These are phyloP conservation scores for Yponomeuta sedellus DNA, from an alignment of 2,888 invertebrate genomes.

Conservation along the genomic window DNA sequence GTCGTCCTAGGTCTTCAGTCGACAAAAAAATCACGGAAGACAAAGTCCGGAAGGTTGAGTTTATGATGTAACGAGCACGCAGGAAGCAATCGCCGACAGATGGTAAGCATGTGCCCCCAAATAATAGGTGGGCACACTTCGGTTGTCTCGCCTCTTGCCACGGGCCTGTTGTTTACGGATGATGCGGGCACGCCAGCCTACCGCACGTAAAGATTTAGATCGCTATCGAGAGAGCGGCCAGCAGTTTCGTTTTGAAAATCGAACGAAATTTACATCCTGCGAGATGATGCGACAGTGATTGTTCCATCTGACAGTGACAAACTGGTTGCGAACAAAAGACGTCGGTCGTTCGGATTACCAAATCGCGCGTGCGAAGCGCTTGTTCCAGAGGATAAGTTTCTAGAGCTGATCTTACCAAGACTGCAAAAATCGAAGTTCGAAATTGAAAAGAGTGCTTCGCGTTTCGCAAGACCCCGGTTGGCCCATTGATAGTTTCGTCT, in stretches of 20 bases:
- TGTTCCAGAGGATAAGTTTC: background rate
- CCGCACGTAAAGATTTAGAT: background rate
- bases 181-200: constrained; percentile 2
- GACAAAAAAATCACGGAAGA: constrained; percentile 68
- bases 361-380: background rate
- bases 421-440: too few species aligned
- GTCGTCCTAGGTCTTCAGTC: constrained; percentile 59
- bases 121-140: constrained; percentile 58
- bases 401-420: background rate
- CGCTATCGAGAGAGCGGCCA: background rate
- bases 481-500: background rate
- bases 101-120: constrained; percentile 59
- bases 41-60: constrained; percentile 65
- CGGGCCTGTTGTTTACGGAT: constrained; percentile 31
- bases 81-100: constrained; percentile 70
- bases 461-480: background rate
- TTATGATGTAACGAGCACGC: constrained; percentile 66
- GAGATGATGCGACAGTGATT: background rate
- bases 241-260: background rate
- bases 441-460: too few species aligned
- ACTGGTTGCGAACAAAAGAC: too few species aligned
- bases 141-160: constrained; percentile 38
- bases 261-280: background rate
- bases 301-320: too few species aligned
- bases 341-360: too few species aligned